Evolutionary conservation across 92 coral and sea anemone genomes (phyloP), one percentile per base, ranked within the genome.

Genomic region (Zoanthus solanderi): DNA sequence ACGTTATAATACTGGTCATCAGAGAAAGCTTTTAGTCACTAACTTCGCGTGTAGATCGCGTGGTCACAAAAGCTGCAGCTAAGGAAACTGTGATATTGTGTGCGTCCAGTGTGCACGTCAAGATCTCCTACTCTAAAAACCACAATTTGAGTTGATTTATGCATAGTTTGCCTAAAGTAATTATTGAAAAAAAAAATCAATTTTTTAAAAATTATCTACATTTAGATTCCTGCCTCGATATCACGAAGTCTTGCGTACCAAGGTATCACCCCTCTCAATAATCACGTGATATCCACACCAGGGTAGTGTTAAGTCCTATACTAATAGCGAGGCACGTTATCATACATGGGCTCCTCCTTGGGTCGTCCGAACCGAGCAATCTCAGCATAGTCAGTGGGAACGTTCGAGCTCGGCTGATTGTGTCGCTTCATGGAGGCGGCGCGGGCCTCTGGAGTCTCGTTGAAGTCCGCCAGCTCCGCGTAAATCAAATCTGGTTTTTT

Each of bases 241-340:
- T 9, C 45, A 69, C 14, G 74, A 69, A 0, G 17, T 14, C 42
- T 57, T 77, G 32, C 58, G 7, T n/a, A 18, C 68, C 68, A 61
- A 18, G 29, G 68, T 61, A 61, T 23, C 68, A 61, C 9, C 60
- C 79, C 60, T 75, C 58, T 75, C 58, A 46, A 68, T 52, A 44
- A 77, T 77, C 82, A 53, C 67, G 29, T 5, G 53, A 31, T 53
- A 77, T 17, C 82, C 66, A 3, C 67, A 46, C 57, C 23, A 53
- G 57, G 23, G 28, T 6, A 9, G 28, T 3, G 47, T 2, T 37
- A 34, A 30, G 45, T 32, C 9, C 67, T 47, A 7, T 13, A 12
- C 82, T 77, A 53, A 13, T 77, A 77, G 66, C 82, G 82, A 54
- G 82, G 82, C 66, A 77, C 82, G 23, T 77, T 77, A 54, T 77